phyloP scores from a whole-genome alignment of 2,797 vertebrate genomes.

The Huso huso region DNA sequence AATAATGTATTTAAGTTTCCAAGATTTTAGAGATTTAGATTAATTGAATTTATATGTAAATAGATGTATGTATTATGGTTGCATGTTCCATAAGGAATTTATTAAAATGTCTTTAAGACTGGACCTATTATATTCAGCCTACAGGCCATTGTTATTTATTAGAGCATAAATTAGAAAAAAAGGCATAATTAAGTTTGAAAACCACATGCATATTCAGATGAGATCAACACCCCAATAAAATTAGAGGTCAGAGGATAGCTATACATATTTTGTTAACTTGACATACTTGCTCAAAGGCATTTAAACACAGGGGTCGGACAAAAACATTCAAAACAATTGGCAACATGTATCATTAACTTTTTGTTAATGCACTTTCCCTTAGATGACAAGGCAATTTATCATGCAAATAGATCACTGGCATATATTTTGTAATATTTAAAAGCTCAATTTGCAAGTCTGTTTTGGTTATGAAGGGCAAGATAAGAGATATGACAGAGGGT shows the following conservation, averaged over 20 bases:
- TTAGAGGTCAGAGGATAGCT: constrained; percentile 34
- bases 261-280: constrained; percentile 36
- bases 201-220: constrained; percentile 53
- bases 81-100: constrained; percentile 62
- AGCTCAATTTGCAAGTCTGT: too few species aligned
- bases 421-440: too few species aligned
- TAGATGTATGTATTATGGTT: constrained; percentile 56
- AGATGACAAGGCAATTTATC: too few species aligned
- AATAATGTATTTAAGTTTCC: too few species aligned
- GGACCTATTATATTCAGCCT: constrained; percentile 48
- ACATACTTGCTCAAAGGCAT: constrained; percentile 25
- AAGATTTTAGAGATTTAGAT: constrained; percentile 20
- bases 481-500: too few species aligned
- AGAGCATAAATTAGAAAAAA: constrained; percentile 56
- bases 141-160: constrained; percentile 58
- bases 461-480: too few species aligned
- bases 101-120: constrained; percentile 67
- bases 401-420: too few species aligned
- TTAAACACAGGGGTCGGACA: too few species aligned
- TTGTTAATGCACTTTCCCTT: too few species aligned
- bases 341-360: too few species aligned
- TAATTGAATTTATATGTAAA: constrained; percentile 73
- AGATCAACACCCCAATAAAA: constrained; percentile 34
- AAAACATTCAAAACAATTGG: too few species aligned
- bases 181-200: constrained; percentile 57